phyloP scores from a whole-genome alignment of 1,140 invertebrate genomes.

The Procambarus virginalis region DNA sequence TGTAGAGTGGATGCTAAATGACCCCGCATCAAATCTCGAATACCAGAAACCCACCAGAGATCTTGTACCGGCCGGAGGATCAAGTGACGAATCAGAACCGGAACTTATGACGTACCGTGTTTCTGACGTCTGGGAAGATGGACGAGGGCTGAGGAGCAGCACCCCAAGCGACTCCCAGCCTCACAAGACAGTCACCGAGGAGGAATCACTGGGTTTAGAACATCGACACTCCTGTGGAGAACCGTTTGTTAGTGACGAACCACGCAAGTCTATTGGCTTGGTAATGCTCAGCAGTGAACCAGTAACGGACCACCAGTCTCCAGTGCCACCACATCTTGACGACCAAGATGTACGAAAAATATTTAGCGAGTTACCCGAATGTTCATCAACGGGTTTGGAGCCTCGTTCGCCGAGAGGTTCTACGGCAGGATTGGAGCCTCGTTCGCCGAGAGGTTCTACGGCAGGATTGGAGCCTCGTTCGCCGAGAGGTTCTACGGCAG shows the following conservation, averaged over 20 bases:
- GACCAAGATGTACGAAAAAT: not conserved
- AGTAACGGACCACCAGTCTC: conserved; percentile 39
- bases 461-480: no score
- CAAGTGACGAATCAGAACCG: not conserved
- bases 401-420: no score
- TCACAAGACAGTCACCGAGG: not conserved
- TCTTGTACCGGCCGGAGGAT: not conserved
- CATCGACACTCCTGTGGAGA: not conserved
- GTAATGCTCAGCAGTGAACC: conserved; percentile 44
- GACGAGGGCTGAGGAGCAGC: not conserved
- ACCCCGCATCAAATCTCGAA: not conserved
- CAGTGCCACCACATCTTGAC: not conserved
- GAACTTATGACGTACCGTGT: not conserved
- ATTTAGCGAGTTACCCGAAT: not conserved
- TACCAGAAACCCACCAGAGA: not conserved
- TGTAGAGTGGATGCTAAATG: not conserved
- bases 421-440: no score
- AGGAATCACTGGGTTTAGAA: no score
- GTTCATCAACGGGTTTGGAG: no score
- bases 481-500: no score
- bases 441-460: no score
- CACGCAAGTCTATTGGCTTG: not conserved
- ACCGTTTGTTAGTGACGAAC: not conserved
- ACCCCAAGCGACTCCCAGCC: not conserved
- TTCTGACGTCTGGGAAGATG: not conserved